Evolutionary conservation across 1,140 invertebrate genomes (phyloP), one percentile per base, ranked within the genome.

Genomic region (Apis cerana): DNA sequence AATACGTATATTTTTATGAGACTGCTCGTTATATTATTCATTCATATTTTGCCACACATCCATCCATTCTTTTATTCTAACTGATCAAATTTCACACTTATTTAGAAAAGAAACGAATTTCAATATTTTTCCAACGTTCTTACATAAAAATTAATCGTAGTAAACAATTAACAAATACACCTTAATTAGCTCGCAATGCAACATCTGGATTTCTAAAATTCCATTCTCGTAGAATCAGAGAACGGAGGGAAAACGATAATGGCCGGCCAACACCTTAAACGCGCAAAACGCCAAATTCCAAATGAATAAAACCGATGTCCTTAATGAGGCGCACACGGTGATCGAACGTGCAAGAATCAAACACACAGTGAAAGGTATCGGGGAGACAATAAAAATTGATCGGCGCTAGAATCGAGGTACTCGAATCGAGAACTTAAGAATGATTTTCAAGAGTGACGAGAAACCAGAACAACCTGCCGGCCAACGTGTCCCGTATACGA

Each of bases 391-490:
- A 80, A 80, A 74, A 80, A 80, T 80, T 48, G 13, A 27, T 65
- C 70, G 23, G 61, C 50, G 52, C 33, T 62, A 62, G 78, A 80
- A 74, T 27, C 33, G 33, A 33, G 50, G 17, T 50, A 65, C 70
- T 75, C 59, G 11, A 65, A 80, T 75, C 21, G 70, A 19, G 78
- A 56, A 65, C 70, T 64, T 56, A 64, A 65, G 78, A 80, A 75
- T 75, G 70, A 80, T 80, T 80, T 80, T 80, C 70, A 80, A 80
- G 50, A 74, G 78, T 56, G 50, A 65, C 59, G 50, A 75, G 78
- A 80, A 75, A 80, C 78, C 54, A 72, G 78, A 80, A 75, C 78
- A 80, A 80, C 78, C 70, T 80, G 78, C 78, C 78, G 27, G 33
- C 61, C 70, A 27, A 80, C 70, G 70, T 65, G 78, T 64, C 21